These are phyloP conservation scores for Microtus montanus DNA, from an alignment of 2,113 vertebrate species.

Conservation along the genomic window DNA sequence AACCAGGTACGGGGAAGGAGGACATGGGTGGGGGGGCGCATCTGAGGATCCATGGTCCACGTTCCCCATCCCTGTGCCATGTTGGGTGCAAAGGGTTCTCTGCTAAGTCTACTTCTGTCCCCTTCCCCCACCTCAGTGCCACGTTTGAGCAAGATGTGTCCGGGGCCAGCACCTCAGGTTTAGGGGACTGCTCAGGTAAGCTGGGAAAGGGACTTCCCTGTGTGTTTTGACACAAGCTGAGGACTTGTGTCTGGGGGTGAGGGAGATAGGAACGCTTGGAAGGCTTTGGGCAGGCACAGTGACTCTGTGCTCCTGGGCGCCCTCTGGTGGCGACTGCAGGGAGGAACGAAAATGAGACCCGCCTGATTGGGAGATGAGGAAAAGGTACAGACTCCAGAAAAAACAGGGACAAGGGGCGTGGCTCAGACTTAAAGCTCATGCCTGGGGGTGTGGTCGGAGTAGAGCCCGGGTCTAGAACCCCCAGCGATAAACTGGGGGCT, in stretches of 20 bases:
- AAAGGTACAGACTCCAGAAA: neutral
- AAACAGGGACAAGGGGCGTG: neutral
- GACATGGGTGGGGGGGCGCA: accelerated
- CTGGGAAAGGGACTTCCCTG: neutral
- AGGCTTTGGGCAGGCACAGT: neutral
- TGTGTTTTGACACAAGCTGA: neutral
- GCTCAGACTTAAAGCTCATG: neutral
- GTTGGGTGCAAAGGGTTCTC: neutral
- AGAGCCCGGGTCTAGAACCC: neutral
- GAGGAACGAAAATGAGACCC: neutral
- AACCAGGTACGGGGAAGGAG: constrained; percentile 87
- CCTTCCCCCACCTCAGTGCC: constrained; percentile 82
- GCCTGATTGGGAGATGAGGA: neutral
- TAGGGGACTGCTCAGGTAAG: constrained; percentile 97
- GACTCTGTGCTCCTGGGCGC: neutral
- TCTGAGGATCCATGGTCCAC: accelerated
- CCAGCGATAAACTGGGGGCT: neutral
- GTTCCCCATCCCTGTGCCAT: accelerated
- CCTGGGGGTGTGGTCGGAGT: neutral
- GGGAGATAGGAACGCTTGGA: neutral
- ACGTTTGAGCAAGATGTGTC: constrained; percentile 94
- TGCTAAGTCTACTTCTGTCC: neutral
- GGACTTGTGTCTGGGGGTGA: neutral
- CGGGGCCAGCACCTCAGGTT: constrained; percentile 91
- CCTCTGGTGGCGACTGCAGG: neutral